These are phyloP conservation scores for Eubasilissa splendida DNA, from an alignment of 2,888 invertebrate species.

Conservation along the genomic window DNA sequence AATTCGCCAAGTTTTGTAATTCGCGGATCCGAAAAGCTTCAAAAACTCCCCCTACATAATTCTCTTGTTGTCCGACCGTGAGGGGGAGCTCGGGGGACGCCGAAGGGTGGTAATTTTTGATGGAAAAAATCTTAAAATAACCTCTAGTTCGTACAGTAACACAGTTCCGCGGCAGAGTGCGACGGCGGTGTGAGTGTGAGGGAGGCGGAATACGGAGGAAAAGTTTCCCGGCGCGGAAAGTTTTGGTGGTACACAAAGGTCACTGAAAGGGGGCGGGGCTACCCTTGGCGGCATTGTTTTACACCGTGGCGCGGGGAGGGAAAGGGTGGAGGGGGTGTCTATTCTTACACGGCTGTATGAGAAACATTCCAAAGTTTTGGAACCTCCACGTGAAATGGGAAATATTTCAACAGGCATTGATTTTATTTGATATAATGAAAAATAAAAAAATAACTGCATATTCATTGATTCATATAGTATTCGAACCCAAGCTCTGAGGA, in stretches of 20 bases:
- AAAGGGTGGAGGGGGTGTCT: not conserved
- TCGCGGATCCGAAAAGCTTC: conserved; percentile 55
- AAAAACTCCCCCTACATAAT: conserved; percentile 53
- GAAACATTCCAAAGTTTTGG: not conserved
- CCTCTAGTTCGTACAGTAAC: conserved; percentile 12
- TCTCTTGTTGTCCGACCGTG: conserved; percentile 41
- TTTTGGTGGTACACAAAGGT: conserved; percentile 30
- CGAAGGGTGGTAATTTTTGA: conserved; percentile 38
- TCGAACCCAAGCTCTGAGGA: too few relatives aligned
- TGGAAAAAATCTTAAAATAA: conserved; percentile 47
- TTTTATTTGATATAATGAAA: not conserved
- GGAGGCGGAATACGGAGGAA: conserved; percentile 6
- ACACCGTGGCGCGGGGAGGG: not conserved
- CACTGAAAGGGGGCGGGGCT: not conserved
- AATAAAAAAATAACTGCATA: too few relatives aligned
- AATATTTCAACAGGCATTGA: not conserved
- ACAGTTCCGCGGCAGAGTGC: not conserved
- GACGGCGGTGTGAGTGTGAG: not conserved
- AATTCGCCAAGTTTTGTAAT: conserved; percentile 57
- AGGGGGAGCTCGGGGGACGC: conserved; percentile 13
- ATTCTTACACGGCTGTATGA: not conserved
- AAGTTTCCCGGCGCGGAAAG: conserved; percentile 18
- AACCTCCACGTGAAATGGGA: conserved; percentile 20
- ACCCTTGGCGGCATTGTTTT: conserved; percentile 20
- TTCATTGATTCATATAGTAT: too few relatives aligned